These are phyloP conservation scores for Leptinotarsa undecemlineata DNA, from an alignment of 1,140 invertebrate genomes.

Conservation along the genomic window DNA sequence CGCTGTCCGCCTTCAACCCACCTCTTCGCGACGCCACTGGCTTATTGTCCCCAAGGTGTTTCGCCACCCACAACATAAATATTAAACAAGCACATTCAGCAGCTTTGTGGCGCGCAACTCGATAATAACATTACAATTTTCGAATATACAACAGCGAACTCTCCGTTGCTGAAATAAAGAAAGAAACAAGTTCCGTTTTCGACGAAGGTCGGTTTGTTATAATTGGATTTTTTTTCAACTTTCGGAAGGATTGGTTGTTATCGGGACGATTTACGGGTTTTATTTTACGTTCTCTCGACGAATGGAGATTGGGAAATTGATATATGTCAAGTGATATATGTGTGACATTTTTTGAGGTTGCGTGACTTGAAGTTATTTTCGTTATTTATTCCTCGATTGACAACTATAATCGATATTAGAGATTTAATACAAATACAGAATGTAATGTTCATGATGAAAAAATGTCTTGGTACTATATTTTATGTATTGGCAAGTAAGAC, in stretches of 20 bases:
- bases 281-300: not conserved
- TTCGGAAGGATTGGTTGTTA: not conserved
- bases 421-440: too few relatives aligned
- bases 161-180: not conserved
- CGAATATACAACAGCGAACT: conserved; percentile 1
- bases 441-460: too few relatives aligned
- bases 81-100: conserved; percentile 22
- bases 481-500: too few relatives aligned
- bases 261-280: not conserved
- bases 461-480: too few relatives aligned
- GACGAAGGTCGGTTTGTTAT: not conserved
- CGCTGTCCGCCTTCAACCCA: too few relatives aligned
- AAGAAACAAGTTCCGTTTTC: not conserved
- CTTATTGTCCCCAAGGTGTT: conserved; percentile 1
- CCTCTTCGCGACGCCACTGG: not conserved
- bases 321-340: not conserved
- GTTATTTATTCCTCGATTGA: too few relatives aligned
- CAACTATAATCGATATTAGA: too few relatives aligned
- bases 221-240: not conserved
- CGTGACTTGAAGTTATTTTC: too few relatives aligned
- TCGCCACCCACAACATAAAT: conserved; percentile 18
- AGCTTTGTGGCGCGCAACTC: conserved; percentile 21
- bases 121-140: conserved; percentile 21
- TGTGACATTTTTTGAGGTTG: too few relatives aligned
- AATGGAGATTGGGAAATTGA: not conserved